Percentiles rank a stretch among this genome's conserved stretches.
These are phyloP conservation scores for Scophthalmus maximus DNA, from an alignment of 2,113 vertebrate genomes.

Conservation along the genomic window DNA sequence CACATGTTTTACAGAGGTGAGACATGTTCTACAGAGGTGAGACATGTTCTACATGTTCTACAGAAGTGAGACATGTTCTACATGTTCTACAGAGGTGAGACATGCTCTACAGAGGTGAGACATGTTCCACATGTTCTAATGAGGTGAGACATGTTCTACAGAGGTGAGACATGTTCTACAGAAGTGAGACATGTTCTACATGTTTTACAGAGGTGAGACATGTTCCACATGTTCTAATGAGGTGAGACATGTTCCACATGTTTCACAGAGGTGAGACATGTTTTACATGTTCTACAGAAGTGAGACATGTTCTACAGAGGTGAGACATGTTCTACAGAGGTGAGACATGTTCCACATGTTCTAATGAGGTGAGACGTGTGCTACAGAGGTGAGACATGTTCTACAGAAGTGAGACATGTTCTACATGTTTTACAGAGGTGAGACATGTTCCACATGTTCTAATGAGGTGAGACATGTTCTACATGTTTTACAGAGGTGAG, in stretches of 20 bases:
- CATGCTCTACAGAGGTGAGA: conserved; percentile 89
- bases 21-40: conserved; percentile 40
- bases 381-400: conserved; percentile 81
- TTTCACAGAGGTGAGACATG: conserved; percentile 56
- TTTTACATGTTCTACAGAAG: conserved; percentile 91
- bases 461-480: conserved; percentile 81
- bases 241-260: conserved; percentile 79
- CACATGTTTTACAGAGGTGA: conserved; percentile 90
- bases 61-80: conserved; percentile 81
- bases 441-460: no score
- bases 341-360: conserved; percentile 84
- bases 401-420: conserved; percentile 76
- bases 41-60: conserved; percentile 87
- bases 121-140: no score
- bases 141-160: conserved; percentile 79
- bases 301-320: conserved; percentile 61
- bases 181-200: conserved; percentile 80
- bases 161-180: conserved; percentile 92
- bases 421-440: conserved; percentile 90
- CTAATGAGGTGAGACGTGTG: no score
- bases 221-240: conserved; percentile 89
- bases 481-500: conserved; percentile 89
- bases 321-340: no score
- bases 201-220: conserved; percentile 55
- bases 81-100: no score